Evolutionary conservation across 2,113 vertebrate genomes (phyloP), one percentile per base, ranked within the genome.

Genomic region (Miniopterus natalensis): DNA sequence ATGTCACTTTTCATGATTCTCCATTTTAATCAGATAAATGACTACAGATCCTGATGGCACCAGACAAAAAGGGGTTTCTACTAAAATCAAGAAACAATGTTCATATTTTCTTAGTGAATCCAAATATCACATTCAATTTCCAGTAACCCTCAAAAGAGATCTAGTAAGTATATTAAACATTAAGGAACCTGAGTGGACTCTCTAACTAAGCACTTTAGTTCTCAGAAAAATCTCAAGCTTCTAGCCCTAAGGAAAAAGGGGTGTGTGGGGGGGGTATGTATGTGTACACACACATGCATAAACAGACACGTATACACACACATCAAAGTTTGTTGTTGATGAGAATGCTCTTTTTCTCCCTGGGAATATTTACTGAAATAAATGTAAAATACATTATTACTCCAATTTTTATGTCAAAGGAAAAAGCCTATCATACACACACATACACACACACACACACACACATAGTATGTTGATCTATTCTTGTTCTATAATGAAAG

Each of bases 201-300:
- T 20, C 45, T 84, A 61, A 92, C 91, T 55, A 84, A 70, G 21
- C 45, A 92, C 61, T 75, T 81, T 10, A 83, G 45, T 77, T 59
- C 57, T 81, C 6, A 92, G 70, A 77, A 95, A 95, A 92, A 84
- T 70, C 51, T 88, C 84, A 47, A 78, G 27, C 42, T 78, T 88
- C 51, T 70, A 70, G 49, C 17, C 36, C 42, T 92, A 59, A 68
- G 21, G 31, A 42, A 78, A 77, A 59, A 73, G 36, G 36, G 11
- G 23, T 53, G 14, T 31, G 40, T 36, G 40, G 10, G 71, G 10
- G 47, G 29, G 13, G 20, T 14, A 3, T 27, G 23, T 73, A 12
- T 73, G 31, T 8, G 4, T 49, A 20, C 29, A 75, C n/a, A 47
- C 11, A 87, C 27, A 47, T 83, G n/a, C 3, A 1, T 57, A 31